Base-by-base conservation (phyloP, 2,888 invertebrate genomes). In the Coenonympha glycerion region DNA sequence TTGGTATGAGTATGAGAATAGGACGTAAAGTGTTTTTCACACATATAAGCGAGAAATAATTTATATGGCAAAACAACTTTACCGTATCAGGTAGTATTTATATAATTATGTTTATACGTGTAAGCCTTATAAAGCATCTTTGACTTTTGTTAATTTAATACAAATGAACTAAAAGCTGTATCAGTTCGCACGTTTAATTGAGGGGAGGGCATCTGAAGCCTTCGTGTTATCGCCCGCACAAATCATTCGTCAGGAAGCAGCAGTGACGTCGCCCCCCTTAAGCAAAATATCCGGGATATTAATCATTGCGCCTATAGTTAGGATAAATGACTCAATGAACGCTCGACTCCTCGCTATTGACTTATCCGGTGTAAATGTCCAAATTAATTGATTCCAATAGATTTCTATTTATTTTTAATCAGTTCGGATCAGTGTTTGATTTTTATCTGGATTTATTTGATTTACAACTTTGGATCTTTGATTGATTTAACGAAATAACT, bases 251-350 rank as follows among this genome's bases (percentile, higher is more conserved):
- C 47, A 54, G 54, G 54, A 54, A 54, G 47, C 45, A 58, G 59
- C 63, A 61, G 65, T 64, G 60, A 61, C 58, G 61, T 68, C 59
- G 59, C 61, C 69, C 72, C 80, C 76, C 74, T 73, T 69, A 66
- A 63, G 65, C 69, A 69, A 71, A 74, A 73, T 80, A 79, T 80
- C 79, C 84, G 78, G 80, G 76, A 79, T 79, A 82, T 83, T 79
- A 84, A 83, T 85, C 81, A 84, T 78, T 73, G 71, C 63, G 61
- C 65, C 73, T 69, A 71, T 77, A 78, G 76, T 77, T 73, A 78
- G 70, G 71, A 78, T 77, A 75, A 77, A 78, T 79, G 71, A 78
- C 72, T 76, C 79, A 80, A 80, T 80, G 78, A 77, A 71, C 73
- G 71, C 71, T 73, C 71, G 63, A 66, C 60, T 63, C 65, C 58